These are phyloP conservation scores for Thaleichthys pacificus DNA, from an alignment of 2,797 vertebrate species.

Conservation along the genomic window DNA sequence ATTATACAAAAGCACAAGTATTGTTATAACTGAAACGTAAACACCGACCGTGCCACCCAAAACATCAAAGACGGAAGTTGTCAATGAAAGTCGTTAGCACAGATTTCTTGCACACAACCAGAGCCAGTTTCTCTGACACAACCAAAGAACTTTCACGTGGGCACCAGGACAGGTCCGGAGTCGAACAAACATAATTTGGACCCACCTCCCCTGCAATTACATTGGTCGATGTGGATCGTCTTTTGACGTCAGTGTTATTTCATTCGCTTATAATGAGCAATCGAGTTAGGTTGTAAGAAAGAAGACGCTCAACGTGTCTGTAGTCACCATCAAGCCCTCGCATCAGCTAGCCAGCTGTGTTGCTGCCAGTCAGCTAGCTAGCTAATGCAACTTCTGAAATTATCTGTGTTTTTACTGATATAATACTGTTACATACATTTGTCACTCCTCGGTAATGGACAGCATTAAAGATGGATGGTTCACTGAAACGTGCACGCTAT, in stretches of 20 bases:
- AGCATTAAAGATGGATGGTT: conserved; percentile 90
- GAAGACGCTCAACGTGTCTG: conserved; percentile 42
- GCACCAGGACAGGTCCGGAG: conserved; percentile 22
- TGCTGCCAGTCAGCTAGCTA: background rate
- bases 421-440: background rate
- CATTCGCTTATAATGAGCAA: conserved; percentile 32
- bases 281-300: conserved; percentile 43
- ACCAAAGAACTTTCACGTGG: conserved; percentile 31
- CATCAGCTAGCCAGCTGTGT: conserved; percentile 14
- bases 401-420: background rate
- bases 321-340: background rate
- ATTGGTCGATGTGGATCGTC: conserved; percentile 40
- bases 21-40: background rate
- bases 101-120: background rate
- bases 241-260: background rate
- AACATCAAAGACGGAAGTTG: too few relatives aligned
- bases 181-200: conserved; percentile 53
- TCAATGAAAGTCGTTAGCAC: too few relatives aligned
- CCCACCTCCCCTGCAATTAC: background rate
- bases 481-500: conserved; percentile 88
- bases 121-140: background rate
- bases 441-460: conserved; percentile 61
- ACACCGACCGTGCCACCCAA: background rate
- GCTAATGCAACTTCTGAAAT: background rate
- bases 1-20: background rate